Conservation (phyloP, 1,140 invertebrate species). For the Metopolophium dirhodum region DNA sequence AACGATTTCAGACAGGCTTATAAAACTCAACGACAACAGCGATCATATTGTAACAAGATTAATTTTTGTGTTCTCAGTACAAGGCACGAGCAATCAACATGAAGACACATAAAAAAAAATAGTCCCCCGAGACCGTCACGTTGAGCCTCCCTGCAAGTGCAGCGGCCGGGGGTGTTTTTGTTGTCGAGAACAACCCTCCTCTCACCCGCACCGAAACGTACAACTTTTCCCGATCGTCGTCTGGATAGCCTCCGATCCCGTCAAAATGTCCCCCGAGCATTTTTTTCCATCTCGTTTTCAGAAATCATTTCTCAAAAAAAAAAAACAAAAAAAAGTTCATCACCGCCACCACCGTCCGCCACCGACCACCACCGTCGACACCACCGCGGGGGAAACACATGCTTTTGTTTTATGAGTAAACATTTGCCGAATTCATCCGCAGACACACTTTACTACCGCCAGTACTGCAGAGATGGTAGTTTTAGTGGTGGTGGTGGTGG, state of each 20-base stretch:
- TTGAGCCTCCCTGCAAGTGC: not conserved
- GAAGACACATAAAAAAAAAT: slow-evolving; percentile 47
- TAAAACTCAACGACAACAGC: slow-evolving; percentile 22
- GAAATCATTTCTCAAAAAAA: slow-evolving; percentile 56
- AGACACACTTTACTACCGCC: not conserved
- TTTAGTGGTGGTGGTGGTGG: not conserved
- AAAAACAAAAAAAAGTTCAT: not conserved
- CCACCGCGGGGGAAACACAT: slow-evolving; percentile 26
- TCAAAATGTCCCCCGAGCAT: slow-evolving; percentile 54
- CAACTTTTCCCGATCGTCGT: slow-evolving; percentile 17
- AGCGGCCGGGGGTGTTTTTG: not conserved
- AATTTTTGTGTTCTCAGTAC: slow-evolving; percentile 20
- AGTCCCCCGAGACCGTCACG: not conserved
- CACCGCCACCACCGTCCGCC: not conserved
- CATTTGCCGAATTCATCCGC: slow-evolving; percentile 33
- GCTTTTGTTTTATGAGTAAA: slow-evolving; percentile 55
- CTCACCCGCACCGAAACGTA: not conserved
- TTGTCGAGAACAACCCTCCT: not conserved
- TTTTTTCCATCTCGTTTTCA: slow-evolving; percentile 52
- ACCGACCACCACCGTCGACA: not conserved
- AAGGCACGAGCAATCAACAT: slow-evolving; percentile 41
- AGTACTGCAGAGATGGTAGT: not conserved
- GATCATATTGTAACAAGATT: slow-evolving; percentile 42
- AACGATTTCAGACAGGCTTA: not conserved
- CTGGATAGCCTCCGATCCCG: slow-evolving; percentile 39